A percentile compares a stretch with the other conserved stretches of the same genome.
Evolutionary conservation across 2,113 vertebrate species (phyloP).

Genomic region (Puma concolor): DNA sequence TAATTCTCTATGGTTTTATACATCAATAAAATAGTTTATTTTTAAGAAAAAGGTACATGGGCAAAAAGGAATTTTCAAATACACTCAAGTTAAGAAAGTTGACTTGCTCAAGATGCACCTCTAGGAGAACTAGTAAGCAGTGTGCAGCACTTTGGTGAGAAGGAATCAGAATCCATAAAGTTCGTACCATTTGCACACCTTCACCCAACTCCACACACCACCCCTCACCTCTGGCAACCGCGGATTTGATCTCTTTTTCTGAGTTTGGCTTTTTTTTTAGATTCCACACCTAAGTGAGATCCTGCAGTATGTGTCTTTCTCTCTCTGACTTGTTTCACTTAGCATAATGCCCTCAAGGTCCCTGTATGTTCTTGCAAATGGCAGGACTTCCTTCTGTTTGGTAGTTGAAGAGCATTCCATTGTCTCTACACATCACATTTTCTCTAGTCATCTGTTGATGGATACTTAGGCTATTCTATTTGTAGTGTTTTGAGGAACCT

Average conservation of each 20-base stretch:
- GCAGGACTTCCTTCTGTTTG: not conserved
- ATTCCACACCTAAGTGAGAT: not conserved
- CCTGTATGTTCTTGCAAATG: not conserved
- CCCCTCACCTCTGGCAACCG: not conserved
- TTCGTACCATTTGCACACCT: too few species aligned
- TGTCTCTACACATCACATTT: not conserved
- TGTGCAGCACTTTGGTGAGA: not conserved
- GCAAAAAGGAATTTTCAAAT: not conserved
- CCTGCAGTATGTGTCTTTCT: not conserved
- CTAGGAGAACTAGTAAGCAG: not conserved
- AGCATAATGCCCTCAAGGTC: not conserved
- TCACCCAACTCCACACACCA: too few species aligned
- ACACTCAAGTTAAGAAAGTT: not conserved
- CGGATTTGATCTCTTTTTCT: not conserved
- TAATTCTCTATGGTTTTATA: not conserved
- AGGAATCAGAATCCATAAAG: not conserved
- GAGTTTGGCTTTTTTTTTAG: not conserved
- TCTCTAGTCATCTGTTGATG: not conserved
- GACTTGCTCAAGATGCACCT: not conserved
- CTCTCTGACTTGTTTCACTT: not conserved
- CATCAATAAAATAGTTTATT: not conserved
- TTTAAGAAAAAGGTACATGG: not conserved
- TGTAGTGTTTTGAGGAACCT: not conserved
- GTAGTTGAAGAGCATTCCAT: not conserved
- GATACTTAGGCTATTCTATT: not conserved